A percentile compares a stretch with the other conserved stretches of the same genome.
Evolutionary conservation across 2,797 vertebrate species (phyloP).

Genomic region (Myripristis murdjan): DNA sequence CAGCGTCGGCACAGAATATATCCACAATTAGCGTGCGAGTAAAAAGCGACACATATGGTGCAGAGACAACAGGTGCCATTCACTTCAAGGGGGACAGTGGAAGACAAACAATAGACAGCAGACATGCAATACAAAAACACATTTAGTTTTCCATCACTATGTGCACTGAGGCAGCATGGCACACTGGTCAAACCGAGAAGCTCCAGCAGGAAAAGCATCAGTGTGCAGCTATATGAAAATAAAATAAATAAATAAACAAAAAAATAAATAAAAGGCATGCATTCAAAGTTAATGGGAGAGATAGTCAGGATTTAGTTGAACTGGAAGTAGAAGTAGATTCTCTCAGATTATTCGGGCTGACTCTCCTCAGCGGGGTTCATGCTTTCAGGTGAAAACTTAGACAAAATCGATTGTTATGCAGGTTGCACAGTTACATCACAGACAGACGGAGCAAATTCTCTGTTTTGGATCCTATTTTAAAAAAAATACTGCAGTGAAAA

Average conservation of each 20-base stretch:
- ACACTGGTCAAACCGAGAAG: slow-evolving; percentile 8
- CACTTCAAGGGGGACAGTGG: slow-evolving; percentile 40
- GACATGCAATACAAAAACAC: slow-evolving; percentile 12
- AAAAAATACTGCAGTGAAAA: too few relatives aligned
- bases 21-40: slow-evolving; percentile 48
- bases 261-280: too few relatives aligned
- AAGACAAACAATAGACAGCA: slow-evolving; percentile 33
- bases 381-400: too few relatives aligned
- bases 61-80: slow-evolving; percentile 30
- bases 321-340: too few relatives aligned
- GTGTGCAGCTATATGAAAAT: neutral
- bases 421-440: too few relatives aligned
- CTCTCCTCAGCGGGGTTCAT: too few relatives aligned
- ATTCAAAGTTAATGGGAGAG: neutral
- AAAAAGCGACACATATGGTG: slow-evolving; percentile 47
- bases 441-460: too few relatives aligned
- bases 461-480: too few relatives aligned
- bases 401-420: too few relatives aligned
- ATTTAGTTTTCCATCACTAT: slow-evolving; percentile 12
- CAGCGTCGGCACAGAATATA: slow-evolving; percentile 46
- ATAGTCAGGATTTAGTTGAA: neutral
- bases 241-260: too few relatives aligned
- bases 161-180: neutral
- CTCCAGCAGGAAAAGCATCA: slow-evolving; percentile 34
- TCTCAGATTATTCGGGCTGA: too few relatives aligned